phyloP scores from a whole-genome alignment of 1,140 invertebrate species.

The Leptinotarsa defecta region DNA sequence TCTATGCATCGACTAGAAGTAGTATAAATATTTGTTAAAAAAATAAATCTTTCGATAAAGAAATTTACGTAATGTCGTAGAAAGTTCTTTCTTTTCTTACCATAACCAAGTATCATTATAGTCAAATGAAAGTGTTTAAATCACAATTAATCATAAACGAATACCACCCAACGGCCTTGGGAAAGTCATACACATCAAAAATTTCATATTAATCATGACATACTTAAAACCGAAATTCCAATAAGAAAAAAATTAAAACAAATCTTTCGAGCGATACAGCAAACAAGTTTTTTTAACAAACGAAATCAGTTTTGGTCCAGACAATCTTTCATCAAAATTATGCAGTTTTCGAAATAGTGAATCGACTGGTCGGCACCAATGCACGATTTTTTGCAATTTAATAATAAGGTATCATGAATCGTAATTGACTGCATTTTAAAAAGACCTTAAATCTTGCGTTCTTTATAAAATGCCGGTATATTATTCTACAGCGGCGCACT shows the following conservation, averaged over 20 bases:
- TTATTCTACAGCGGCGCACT: background rate
- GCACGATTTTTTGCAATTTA: slow-evolving; percentile 42
- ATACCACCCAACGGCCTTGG: slow-evolving; percentile 21
- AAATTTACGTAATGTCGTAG: no score
- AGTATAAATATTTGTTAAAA: no score
- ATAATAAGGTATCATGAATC: slow-evolving; percentile 42
- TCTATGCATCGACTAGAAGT: no score
- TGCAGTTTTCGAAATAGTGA: background rate
- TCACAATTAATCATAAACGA: background rate
- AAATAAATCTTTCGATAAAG: no score
- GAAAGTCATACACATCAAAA: slow-evolving; percentile 24
- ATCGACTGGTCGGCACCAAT: slow-evolving; percentile 29
- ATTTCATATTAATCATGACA: slow-evolving; percentile 41
- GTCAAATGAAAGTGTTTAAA: background rate
- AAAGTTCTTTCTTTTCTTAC: no score
- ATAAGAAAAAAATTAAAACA: slow-evolving; percentile 37
- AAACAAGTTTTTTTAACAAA: slow-evolving; percentile 40
- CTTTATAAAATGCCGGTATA: slow-evolving; percentile 34
- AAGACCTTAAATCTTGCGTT: slow-evolving; percentile 34
- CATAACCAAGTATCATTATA: no score
- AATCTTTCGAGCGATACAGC: slow-evolving; percentile 34
- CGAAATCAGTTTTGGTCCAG: slow-evolving; percentile 32
- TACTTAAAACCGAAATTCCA: slow-evolving; percentile 36
- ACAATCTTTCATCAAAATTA: background rate
- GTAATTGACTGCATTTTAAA: slow-evolving; percentile 38